Base-by-base conservation (phyloP, 2,888 invertebrate genomes). In the Chirona hameri region DNA sequence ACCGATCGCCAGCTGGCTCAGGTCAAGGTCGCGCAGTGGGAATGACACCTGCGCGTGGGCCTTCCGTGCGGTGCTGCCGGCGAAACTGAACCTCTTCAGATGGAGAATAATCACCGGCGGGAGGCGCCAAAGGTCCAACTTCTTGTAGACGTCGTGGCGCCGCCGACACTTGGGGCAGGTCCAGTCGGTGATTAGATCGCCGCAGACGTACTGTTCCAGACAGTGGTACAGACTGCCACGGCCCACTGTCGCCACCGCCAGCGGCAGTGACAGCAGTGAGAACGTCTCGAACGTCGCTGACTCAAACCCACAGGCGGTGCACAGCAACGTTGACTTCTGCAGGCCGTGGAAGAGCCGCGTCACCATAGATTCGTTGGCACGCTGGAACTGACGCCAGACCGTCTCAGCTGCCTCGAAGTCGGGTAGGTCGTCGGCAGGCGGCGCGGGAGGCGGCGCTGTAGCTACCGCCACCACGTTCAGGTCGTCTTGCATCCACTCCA, bases 401-500 rank as follows among this genome's bases (percentile, higher is more conserved):
- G 89, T 89, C 84, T 91, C 90, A 0, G 87, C 87, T 9, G 88
- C 87, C 81, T 85, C 86, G 31, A 85, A 83, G 83, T 88, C 87
- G 7, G 86, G 84, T 14, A 87, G 81, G 21, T 86, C 87, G 79
- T 86, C 86, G 83, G 39, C 12, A 5, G 15, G 1, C 52, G 82
- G 39, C 39, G 31, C 21, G 39, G 29, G 52, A 39, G 24, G 29
- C 57, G 39, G 52, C 69, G 24, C 27, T 7, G n/a, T 39, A 18
- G 24, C 21, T 24, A 72, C 21, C 18, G 83, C 86, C 84, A 92
- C 91, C 86, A 90, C 91, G 87, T 93, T 93, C 83, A 97, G 89
- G 87, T 96, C 96, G 83, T 94, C 93, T 86, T 96, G 95, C 85
- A 97, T 90, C 91, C 94, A 95, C 88, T 96, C 95, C 90, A 97